Base-by-base conservation (phyloP, 1,140 invertebrate genomes). In the Eciton burchellii region DNA sequence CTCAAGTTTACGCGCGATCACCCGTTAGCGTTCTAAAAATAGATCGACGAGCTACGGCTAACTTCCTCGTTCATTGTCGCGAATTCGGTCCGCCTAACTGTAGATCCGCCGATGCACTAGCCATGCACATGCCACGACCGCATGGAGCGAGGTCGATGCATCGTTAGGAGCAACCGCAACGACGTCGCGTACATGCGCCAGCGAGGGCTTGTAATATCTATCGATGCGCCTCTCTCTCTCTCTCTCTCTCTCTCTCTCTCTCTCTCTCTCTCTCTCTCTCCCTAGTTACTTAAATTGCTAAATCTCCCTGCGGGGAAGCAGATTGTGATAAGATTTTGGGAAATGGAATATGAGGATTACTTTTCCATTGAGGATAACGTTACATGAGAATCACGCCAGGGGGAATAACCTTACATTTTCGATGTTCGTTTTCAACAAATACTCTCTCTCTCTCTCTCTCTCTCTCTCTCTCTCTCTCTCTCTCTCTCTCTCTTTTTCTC, bases 31-130 rank as follows among this genome's bases (percentile, higher is more conserved):
- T 47, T 73, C 88, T 90, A 89, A 92, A 92, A 91, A 92, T 91
- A 90, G 89, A 89, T 89, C 87, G 86, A 63, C 56, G 71, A 81
- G 85, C 65, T 45, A 74, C 82, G 84, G 84, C 81, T 86, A 79
- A 89, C 90, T 92, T 92, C 92, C 90, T 92, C 88, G 89, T 92
- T 92, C 91, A 93, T 93, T 93, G 92, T 93, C 90, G 90, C 90
- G 90, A 93, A 94, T 94, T 93, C 90, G 91, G 92, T 93, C 91
- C 93, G 92, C 72, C 89, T 93, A 94, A 94, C 93, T 92, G 93
- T 94, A 93, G 87, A 88, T 88, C 73, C 81, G 73, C 76, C 88
- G 84, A 62, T 86, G 87, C 87, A 85, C 87, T 85, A 88, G 86
- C 86, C 87, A 84, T 85, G 87, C 84, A 85, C 81, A 84, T 81